Evolutionary conservation across 37 sponge, comb jelly and placozoan species (phyloP), one percentile per base, ranked within the genome.

Genomic region (Tethya wilhelma): DNA sequence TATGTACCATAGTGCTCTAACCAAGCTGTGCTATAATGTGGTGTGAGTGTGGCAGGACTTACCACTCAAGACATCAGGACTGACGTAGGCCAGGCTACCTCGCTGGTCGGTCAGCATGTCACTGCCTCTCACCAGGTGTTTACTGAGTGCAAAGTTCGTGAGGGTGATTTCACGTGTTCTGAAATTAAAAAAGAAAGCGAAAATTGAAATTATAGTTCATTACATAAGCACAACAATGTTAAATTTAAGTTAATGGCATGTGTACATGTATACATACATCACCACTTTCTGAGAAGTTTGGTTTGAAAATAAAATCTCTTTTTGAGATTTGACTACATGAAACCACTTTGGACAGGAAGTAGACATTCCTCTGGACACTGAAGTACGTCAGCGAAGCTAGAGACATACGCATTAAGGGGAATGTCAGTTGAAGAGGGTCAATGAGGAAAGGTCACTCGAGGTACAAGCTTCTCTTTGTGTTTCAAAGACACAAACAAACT

Each of bases 51-150:
- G 17, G 14, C 11, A 49, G 23, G 4, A 74, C 91, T 84, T 79
- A 94, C 95, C 95, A 79, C 95, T 91, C 14, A 94, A 64, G 2
- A 94, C 85, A 62, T 94, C 95, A 42, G 95, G 95, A 75, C 95
- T 94, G 67, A 94, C 78, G 41, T 94, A 94, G 31, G 95, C 95
- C 32, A 89, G 77, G 67, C 95, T 94, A 17, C 95, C 95, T 38
- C 95, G 57, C 75, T 91, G 92, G 71, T 94, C 95, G 0, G 64
- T 78, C 64, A 94, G 74, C 37, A 68, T 40, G 26, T 90, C 91
- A 62, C 73, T 75, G 19, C 79, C 81, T 30, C 79, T 59, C 6
- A 94, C 79, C 25, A 94, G 58, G 64, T 90, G 91, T 67, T 90
- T 94, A 40, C 95, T 81, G 55, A 94, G 75, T 23, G 83, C 75